phyloP scores from a whole-genome alignment of 2,797 vertebrate genomes.

The Antennarius maculatus region DNA sequence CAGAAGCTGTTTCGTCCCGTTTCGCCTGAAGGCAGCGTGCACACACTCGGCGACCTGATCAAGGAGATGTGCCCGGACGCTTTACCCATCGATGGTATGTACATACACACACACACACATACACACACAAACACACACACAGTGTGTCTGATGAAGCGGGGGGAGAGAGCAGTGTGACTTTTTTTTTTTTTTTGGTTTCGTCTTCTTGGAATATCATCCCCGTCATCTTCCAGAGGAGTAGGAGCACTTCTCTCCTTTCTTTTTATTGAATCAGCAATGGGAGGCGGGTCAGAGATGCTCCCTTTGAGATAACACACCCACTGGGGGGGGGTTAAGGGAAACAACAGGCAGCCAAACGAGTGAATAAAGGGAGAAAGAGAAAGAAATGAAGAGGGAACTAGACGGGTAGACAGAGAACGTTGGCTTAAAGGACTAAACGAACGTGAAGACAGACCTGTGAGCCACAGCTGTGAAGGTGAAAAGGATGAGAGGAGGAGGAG shows the following conservation, averaged over 20 bases:
- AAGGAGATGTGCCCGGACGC: conserved; percentile 90
- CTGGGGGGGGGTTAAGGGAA: not conserved
- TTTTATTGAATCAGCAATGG: conserved; percentile 39
- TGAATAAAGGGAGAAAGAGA: conserved; percentile 8
- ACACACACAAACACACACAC: not conserved
- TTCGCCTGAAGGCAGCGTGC: conserved; percentile 86
- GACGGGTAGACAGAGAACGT: not conserved
- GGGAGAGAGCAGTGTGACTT: too few relatives aligned
- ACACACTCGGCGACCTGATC: conserved; percentile 92
- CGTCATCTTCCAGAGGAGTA: conserved; percentile 31
- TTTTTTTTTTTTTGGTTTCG: conserved; percentile 14
- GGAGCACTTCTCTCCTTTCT: conserved; percentile 8
- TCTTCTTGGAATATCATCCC: not conserved
- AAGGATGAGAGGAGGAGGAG: conserved; percentile 43
- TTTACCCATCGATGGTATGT: conserved; percentile 85
- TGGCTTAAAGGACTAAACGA: too few relatives aligned
- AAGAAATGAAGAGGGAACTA: not conserved
- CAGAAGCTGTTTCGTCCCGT: conserved; percentile 95
- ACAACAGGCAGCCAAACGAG: conserved; percentile 33
- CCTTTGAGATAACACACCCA: conserved; percentile 33
- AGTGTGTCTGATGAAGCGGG: not conserved
- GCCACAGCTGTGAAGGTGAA: conserved; percentile 46
- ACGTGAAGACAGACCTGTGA: conserved; percentile 10
- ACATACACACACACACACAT: not conserved
- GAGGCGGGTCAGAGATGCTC: conserved; percentile 51